Evolutionary conservation across 2,113 vertebrate species (phyloP).

Genomic region (Oxygymnocypris stewartii): DNA sequence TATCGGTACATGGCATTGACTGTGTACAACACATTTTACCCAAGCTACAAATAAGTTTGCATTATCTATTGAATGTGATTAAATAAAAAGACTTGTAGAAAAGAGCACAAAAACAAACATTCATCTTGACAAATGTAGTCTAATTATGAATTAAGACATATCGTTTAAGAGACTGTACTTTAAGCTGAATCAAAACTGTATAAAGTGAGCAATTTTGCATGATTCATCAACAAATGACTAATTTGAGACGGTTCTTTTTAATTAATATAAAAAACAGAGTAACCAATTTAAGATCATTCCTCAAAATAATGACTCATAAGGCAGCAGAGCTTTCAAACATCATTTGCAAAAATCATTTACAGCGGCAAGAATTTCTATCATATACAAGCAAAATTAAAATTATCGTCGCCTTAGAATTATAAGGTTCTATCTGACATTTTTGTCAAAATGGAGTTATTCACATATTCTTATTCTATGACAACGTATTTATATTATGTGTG

Average conservation of each 20-base stretch:
- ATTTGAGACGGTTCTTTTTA: background rate
- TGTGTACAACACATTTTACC: background rate
- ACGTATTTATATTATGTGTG: too few relatives aligned
- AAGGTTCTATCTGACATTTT: too few relatives aligned
- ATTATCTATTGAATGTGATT: background rate
- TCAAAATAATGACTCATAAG: background rate
- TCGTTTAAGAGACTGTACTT: background rate
- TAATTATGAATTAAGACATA: background rate
- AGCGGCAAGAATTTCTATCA: background rate
- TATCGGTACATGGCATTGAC: background rate
- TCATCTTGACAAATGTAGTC: background rate
- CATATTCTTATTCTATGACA: too few relatives aligned
- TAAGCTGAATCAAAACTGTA: background rate
- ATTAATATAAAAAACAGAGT: background rate
- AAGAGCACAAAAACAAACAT: background rate
- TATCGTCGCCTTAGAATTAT: too few relatives aligned
- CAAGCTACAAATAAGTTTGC: background rate
- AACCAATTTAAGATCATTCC: background rate
- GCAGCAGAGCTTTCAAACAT: background rate
- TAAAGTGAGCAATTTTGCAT: background rate
- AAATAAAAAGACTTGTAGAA: background rate
- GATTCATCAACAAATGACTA: background rate
- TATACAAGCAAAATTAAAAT: background rate
- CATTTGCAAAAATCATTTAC: background rate
- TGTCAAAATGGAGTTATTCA: too few relatives aligned